Conservation (phyloP, 30 jellyfish, hydroid and myxozoan genomes). For the Chrysaora quinquecirrha region DNA sequence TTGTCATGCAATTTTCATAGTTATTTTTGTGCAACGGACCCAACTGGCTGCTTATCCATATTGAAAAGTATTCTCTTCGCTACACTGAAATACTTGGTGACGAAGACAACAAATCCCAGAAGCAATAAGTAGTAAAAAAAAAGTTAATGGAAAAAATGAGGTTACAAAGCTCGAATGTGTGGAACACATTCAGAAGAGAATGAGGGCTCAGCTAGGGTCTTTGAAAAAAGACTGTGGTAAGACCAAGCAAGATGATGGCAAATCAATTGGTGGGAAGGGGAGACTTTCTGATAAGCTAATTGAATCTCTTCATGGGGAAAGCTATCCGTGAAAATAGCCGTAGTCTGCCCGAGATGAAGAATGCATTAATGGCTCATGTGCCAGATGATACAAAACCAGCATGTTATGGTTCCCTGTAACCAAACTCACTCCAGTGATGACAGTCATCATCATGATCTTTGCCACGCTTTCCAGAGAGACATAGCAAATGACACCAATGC, state of each 20-base stretch:
- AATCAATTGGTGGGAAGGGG: constrained; percentile 59
- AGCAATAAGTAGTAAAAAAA: neutral
- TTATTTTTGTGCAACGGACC: neutral
- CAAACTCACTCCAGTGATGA: constrained; percentile 42
- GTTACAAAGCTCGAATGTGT: constrained; percentile 36
- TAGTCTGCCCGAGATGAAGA: constrained; percentile 47
- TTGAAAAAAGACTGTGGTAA: constrained; percentile 9
- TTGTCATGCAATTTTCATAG: neutral
- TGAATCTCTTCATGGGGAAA: constrained; percentile 58
- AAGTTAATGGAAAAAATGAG: neutral
- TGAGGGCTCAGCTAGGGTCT: constrained; percentile 57
- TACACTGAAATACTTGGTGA: neutral
- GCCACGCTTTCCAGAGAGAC: constrained; percentile 54
- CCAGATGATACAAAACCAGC: too few relatives aligned
- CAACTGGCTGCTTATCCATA: neutral
- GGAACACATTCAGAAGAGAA: constrained; percentile 73
- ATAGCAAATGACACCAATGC: constrained; percentile 43
- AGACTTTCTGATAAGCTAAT: constrained; percentile 48
- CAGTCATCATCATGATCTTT: constrained; percentile 48
- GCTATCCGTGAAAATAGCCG: constrained; percentile 72
- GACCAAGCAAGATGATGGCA: constrained; percentile 40
- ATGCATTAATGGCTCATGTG: constrained; percentile 59
- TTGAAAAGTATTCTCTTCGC: too few relatives aligned
- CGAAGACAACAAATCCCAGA: constrained; percentile 6
- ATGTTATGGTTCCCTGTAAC: too few relatives aligned